Evolutionary conservation across 2,113 vertebrate species (phyloP), one percentile per base, ranked within the genome.

Genomic region (Crypturellus undulatus): DNA sequence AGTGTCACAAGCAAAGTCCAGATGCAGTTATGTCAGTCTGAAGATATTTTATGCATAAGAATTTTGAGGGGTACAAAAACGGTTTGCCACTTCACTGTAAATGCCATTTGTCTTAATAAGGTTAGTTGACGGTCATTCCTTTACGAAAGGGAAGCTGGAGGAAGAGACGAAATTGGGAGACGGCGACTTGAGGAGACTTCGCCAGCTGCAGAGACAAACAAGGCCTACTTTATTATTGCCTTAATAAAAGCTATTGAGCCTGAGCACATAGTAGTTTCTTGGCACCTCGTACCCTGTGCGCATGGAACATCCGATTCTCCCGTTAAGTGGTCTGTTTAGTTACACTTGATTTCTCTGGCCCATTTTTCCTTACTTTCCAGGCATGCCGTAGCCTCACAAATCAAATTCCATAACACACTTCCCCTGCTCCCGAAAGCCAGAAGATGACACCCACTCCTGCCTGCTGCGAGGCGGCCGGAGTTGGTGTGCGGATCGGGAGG

Each of bases 151-250:
- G 88, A 93, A 86, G 65, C 83, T 83, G 87, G 59, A 42, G 82
- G 84, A 96, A 92, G 94, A 97, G 97, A 84, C 93, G 97, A 91
- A 93, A 94, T 92, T 97, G 95, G 97, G 91, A 96, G 92, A 96
- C 95, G 60, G 93, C 1, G 77, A 93, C 94, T 97, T 96, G 96
- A 95, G 95, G 95, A 97, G 94, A 95, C 93, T 91, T 96, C 96
- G 87, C 92, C 98, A 98, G 97, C 98, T 98, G 98, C 98, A 97
- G 81, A 95, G 95, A 96, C 90, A 97, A 98, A 98, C 98, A 98
- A 98, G 94, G 97, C 98, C 97, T 96, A 97, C 97, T 98, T 98
- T 98, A 98, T 98, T 96, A 98, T 97, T 98, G 97, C 98, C 95
- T 98, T 96, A 97, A 97, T 97, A 98, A 96, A 97, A 97, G 97